Evolutionary conservation across 1,140 invertebrate genomes (phyloP).

Genomic region (Triops longicaudatus): DNA sequence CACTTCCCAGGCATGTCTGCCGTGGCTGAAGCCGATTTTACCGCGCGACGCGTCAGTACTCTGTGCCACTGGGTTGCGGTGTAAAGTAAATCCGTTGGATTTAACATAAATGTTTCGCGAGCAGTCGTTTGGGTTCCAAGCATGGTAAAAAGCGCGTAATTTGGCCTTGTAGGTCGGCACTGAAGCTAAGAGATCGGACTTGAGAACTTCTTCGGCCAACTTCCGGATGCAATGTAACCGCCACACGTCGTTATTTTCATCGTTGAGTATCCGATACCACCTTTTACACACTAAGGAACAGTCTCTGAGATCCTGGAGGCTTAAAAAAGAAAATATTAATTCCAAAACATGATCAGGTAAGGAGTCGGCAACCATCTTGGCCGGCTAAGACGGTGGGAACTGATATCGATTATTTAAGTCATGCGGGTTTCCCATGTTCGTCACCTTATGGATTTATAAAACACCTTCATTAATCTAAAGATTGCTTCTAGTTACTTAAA

Average conservation of each 20-base stretch:
- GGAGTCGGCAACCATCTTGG: constrained; percentile 37
- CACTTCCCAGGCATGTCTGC: constrained; percentile 95
- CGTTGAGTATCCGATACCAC: constrained; percentile 79
- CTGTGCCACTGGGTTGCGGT: constrained; percentile 96
- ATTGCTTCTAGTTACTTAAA: too few relatives aligned
- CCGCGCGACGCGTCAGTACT: constrained; percentile 93
- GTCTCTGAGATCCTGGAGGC: constrained; percentile 71
- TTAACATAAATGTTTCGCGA: constrained; percentile 95
- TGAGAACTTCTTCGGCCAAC: constrained; percentile 81
- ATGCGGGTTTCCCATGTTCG: not conserved
- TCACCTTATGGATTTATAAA: too few relatives aligned
- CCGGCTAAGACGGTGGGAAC: constrained; percentile 24
- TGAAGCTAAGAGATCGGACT: constrained; percentile 82
- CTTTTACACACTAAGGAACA: constrained; percentile 88
- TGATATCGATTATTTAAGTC: not conserved
- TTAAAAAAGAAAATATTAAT: constrained; percentile 86
- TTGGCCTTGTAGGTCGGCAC: constrained; percentile 88
- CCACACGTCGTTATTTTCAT: constrained; percentile 96
- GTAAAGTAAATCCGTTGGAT: constrained; percentile 92
- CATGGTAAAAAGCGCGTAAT: constrained; percentile 84
- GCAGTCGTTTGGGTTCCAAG: constrained; percentile 96
- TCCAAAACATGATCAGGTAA: constrained; percentile 76
- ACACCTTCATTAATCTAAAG: too few relatives aligned
- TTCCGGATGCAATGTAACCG: constrained; percentile 77
- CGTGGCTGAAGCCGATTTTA: constrained; percentile 85